Base-by-base conservation (phyloP, 1,140 invertebrate species). In the Achroia grisella region DNA sequence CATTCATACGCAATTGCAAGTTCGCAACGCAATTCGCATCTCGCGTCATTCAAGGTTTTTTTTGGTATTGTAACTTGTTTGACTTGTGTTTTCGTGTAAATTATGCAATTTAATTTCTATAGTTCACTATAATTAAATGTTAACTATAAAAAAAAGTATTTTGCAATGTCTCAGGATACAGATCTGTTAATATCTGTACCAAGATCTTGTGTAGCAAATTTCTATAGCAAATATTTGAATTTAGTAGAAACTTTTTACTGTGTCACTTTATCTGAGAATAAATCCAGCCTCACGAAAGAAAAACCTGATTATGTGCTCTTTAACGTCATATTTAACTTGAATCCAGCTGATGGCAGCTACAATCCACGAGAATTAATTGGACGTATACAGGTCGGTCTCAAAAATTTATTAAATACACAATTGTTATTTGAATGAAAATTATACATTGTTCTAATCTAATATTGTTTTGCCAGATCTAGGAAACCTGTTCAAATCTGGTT, bases 181-280 rank as follows among this genome's bases (percentile, higher is more conserved):
- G 72, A 82, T 56, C 53, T 82, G 43, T 59, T 64, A 44, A 82
- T 84, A 77, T 68, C 68, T 44, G 72, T 85, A 47, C 80, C 80
- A 50, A 74, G 80, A 43, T 71, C 68, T 44, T 75, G 73, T 71
- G 58, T 82, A 46, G 62, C 56, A 13, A 73, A 81, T 48, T 85
- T 85, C 62, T 77, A 74, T 49, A 72, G 52, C 43, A 85, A 82
- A 55, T 85, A 85, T 60, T 62, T 73, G 8, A 82, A 82, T 70
- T 71, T 85, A 60, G 75, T 82, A 28, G 81, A 85, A 75, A 79
- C 75, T 61, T 85, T 85, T 79, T 85, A 85, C 56, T 82, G 71
- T 70, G 80, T 85, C 52, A 82, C 74, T 45, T 62, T 85, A 46
- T 69, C 73, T 42, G 75, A 85, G 61, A 80, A 67, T 56, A 81